These are phyloP conservation scores for Austrolebias charrua DNA, from an alignment of 2,797 vertebrate species.

Conservation along the genomic window DNA sequence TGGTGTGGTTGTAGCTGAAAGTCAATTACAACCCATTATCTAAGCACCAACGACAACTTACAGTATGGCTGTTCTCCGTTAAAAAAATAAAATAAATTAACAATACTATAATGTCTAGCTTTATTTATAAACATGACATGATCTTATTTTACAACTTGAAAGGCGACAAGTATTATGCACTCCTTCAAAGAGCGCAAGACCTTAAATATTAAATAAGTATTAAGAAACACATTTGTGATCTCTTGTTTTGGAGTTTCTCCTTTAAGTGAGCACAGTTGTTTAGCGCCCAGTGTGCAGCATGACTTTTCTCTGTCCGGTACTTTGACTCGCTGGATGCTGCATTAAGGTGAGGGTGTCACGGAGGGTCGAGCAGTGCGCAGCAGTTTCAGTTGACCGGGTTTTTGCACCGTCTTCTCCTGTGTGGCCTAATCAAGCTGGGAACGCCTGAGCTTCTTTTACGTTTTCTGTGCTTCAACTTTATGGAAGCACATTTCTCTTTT, in stretches of 20 bases:
- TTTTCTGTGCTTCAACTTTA: slow-evolving; percentile 6
- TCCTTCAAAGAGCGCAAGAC: slow-evolving; percentile 7
- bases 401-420: slow-evolving; percentile 30
- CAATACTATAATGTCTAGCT: too few relatives aligned
- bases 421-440: slow-evolving; percentile 21
- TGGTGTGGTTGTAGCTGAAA: too few relatives aligned
- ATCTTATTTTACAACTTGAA: too few relatives aligned
- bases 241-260: slow-evolving; percentile 31
- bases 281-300: slow-evolving; percentile 40
- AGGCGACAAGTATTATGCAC: too few relatives aligned
- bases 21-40: too few relatives aligned
- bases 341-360: slow-evolving; percentile 30
- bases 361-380: slow-evolving; percentile 5
- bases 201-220: slow-evolving; percentile 1
- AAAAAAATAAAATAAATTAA: too few relatives aligned
- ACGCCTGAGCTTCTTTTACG: background rate
- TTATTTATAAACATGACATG: too few relatives aligned
- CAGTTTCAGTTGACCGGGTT: slow-evolving; percentile 35
- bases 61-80: too few relatives aligned
- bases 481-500: background rate
- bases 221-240: slow-evolving; percentile 48
- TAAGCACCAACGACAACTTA: too few relatives aligned
- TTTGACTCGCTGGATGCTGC: slow-evolving; percentile 38
- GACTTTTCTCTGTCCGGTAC: slow-evolving; percentile 37
- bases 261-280: slow-evolving; percentile 11